These are phyloP conservation scores for Euwallacea similis DNA, from an alignment of 1,140 invertebrate species.

Conservation along the genomic window DNA sequence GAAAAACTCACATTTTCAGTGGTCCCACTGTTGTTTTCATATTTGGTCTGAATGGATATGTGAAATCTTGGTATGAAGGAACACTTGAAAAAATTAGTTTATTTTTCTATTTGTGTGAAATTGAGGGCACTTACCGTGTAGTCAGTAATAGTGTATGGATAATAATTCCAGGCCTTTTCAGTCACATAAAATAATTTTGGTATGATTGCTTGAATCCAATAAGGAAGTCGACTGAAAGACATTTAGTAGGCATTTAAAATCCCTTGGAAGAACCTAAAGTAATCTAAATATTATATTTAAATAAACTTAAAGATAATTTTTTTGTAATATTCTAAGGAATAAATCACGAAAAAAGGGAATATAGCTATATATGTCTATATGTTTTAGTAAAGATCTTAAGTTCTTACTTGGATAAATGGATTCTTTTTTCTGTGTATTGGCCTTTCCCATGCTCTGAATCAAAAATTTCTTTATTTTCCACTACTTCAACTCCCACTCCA, in stretches of 20 bases:
- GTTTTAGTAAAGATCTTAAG: not conserved
- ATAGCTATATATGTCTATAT: not conserved
- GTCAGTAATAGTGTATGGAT: constrained; percentile 87
- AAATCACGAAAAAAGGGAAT: not conserved
- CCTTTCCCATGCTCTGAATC: constrained; percentile 81
- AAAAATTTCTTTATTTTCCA: constrained; percentile 78
- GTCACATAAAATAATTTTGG: constrained; percentile 91
- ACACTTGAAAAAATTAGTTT: constrained; percentile 65
- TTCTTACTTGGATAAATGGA: constrained; percentile 81
- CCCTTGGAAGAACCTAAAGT: no score
- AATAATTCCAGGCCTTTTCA: constrained; percentile 95
- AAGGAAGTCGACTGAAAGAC: constrained; percentile 75
- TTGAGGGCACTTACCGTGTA: constrained; percentile 61
- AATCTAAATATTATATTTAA: no score
- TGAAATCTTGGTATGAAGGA: constrained; percentile 88
- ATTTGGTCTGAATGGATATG: constrained; percentile 85
- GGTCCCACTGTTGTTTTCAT: constrained; percentile 87
- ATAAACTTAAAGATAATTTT: no score
- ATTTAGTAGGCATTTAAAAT: no score
- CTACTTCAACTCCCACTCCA: constrained; percentile 90
- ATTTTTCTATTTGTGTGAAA: not conserved
- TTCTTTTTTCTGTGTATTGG: constrained; percentile 89
- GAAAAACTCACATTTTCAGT: constrained; percentile 80
- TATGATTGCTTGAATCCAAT: constrained; percentile 84
- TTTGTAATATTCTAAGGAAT: not conserved